Evolutionary conservation across 2,113 vertebrate species (phyloP).

Genomic region (Pseudolaguvia tuberculata): DNA sequence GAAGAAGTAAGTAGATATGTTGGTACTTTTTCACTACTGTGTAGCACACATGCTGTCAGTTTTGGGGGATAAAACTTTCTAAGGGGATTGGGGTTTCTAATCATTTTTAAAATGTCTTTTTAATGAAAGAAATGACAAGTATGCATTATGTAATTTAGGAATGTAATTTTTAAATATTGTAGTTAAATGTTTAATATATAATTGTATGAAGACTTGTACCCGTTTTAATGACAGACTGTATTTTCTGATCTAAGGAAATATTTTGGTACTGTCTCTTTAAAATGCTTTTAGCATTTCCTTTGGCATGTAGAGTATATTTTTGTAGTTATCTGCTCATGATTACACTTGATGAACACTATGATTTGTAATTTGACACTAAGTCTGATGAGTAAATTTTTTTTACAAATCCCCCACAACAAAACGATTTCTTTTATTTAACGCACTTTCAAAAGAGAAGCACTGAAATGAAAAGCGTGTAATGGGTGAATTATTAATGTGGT

Average conservation of each 20-base stretch:
- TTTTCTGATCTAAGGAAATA: conserved; percentile 69
- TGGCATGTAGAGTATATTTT: conserved; percentile 73
- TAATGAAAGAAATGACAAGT: conserved; percentile 43
- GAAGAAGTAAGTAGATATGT: conserved; percentile 65
- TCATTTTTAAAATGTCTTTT: conserved; percentile 52
- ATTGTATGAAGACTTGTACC: conserved; percentile 66
- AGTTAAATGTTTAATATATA: conserved; percentile 76
- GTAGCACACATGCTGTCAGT: conserved; percentile 58
- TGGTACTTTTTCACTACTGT: conserved; percentile 75
- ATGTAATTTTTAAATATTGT: conserved; percentile 72
- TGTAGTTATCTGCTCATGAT: conserved; percentile 69
- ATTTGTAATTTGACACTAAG: conserved; percentile 69
- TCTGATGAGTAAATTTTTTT: conserved; percentile 64
- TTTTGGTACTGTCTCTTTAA: conserved; percentile 72
- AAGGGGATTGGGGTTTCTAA: conserved; percentile 54
- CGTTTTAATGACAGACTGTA: conserved; percentile 73
- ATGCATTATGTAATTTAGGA: conserved; percentile 67
- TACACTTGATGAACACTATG: conserved; percentile 58
- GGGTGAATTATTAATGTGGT: background rate
- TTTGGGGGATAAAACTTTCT: conserved; percentile 50
- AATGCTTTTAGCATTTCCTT: conserved; percentile 66
- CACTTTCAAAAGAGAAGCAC: too few species aligned
- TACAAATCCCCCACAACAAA: conserved; percentile 52
- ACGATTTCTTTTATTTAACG: too few species aligned
- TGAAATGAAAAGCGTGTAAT: background rate